Conservation (phyloP, 2,797 vertebrate species). For the Saguinus oedipus region DNA sequence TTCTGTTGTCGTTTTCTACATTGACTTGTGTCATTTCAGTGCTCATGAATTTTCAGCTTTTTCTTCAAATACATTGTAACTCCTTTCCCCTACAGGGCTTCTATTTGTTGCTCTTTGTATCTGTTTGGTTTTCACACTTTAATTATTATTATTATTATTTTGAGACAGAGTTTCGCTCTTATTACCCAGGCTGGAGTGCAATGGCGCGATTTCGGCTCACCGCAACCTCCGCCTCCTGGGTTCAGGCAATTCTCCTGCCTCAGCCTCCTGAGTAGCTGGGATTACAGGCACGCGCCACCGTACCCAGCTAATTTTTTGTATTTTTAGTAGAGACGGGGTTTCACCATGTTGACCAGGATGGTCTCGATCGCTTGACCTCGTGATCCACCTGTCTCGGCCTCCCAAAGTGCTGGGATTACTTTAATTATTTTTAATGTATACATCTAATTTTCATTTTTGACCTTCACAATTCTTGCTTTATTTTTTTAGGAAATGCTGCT, state of each 20-base stretch:
- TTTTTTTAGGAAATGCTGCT: neutral
- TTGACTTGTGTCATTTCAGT: neutral
- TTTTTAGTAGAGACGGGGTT: too few species aligned
- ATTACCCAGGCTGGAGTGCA: too few species aligned
- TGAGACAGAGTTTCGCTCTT: neutral
- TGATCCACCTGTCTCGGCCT: too few species aligned
- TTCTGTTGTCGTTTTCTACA: neutral
- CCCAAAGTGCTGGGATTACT: neutral
- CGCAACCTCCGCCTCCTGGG: too few species aligned
- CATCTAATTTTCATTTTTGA: neutral
- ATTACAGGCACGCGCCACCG: too few species aligned
- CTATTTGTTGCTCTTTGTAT: neutral
- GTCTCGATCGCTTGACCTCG: too few species aligned
- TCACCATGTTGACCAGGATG: too few species aligned
- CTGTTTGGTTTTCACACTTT: neutral
- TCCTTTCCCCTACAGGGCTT: accelerated
- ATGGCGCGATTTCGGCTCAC: too few species aligned
- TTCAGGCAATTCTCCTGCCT: too few species aligned
- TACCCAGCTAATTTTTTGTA: too few species aligned
- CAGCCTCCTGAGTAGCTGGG: too few species aligned
- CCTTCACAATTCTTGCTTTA: neutral
- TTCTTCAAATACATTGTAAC: neutral
- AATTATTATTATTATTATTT: neutral
- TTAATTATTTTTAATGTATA: neutral
- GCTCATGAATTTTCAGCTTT: neutral